A percentile compares a stretch with the other conserved stretches of the same genome.
Conservation (phyloP, 1,140 invertebrate species). For the Pogonus chalceus region DNA sequence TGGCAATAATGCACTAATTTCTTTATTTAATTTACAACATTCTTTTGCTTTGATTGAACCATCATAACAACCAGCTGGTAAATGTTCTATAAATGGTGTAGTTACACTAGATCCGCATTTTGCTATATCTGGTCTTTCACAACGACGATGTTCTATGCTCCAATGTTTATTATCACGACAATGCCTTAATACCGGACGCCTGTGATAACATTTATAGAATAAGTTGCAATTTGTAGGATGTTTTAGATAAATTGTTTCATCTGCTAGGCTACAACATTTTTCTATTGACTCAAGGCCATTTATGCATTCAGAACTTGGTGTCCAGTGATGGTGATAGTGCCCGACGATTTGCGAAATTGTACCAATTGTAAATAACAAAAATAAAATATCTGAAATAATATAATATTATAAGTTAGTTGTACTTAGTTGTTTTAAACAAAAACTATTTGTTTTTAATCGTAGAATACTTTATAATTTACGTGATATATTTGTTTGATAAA, state of each 20-base stretch:
- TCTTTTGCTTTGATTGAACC: not conserved
- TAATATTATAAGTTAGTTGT: too few relatives aligned
- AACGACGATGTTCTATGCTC: not conserved
- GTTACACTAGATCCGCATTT: not conserved
- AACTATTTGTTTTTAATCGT: too few relatives aligned
- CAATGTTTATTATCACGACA: not conserved
- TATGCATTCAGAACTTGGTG: not conserved
- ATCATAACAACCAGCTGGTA: not conserved
- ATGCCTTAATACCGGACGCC: not conserved
- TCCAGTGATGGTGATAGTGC: not conserved
- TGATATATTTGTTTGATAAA: too few relatives aligned
- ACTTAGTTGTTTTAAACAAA: too few relatives aligned
- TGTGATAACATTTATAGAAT: not conserved
- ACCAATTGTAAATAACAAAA: not conserved
- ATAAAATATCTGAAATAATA: too few relatives aligned
- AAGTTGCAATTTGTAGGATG: not conserved
- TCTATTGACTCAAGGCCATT: not conserved
- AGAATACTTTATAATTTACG: too few relatives aligned
- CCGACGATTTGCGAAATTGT: not conserved
- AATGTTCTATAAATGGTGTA: not conserved
- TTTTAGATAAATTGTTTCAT: not conserved
- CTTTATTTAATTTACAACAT: not conserved
- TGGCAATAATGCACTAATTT: conserved; percentile 9
- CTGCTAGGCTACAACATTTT: not conserved
- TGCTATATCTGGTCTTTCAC: conserved; percentile 4